Conservation (phyloP, 1,140 invertebrate genomes). For the Ylistrum balloti region DNA sequence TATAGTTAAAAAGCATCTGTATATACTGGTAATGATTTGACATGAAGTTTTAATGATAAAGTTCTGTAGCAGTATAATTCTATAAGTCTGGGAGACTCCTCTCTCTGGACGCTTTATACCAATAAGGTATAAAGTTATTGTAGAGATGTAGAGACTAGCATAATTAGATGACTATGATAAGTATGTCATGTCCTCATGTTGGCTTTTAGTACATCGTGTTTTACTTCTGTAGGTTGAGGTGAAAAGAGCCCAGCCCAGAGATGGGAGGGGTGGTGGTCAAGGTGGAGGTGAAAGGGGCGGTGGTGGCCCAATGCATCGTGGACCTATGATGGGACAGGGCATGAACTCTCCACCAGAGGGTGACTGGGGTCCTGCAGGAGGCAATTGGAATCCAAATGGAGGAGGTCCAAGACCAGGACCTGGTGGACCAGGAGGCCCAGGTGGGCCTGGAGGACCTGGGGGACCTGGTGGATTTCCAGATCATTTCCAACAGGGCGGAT, state of each 20-base stretch:
- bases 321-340: conserved; percentile 52
- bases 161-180: neutral
- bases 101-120: conserved; percentile 16
- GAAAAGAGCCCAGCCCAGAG: conserved; percentile 57
- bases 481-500: conserved; percentile 3
- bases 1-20: neutral
- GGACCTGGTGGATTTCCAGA: neutral
- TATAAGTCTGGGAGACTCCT: conserved; percentile 6
- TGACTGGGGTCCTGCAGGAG: conserved; percentile 2
- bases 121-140: conserved; percentile 26
- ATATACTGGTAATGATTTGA: conserved; percentile 11
- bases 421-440: neutral
- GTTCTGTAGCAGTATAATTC: neutral
- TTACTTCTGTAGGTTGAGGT: conserved; percentile 52
- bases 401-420: neutral
- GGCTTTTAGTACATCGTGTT: neutral
- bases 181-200: neutral
- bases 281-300: conserved; percentile 42
- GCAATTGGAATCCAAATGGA: neutral
- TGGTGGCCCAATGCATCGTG: conserved; percentile 9
- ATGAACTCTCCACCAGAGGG: conserved; percentile 54
- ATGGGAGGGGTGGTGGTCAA: conserved; percentile 51
- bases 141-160: neutral
- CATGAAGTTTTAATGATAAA: conserved; percentile 44
- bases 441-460: neutral